Conservation (phyloP, 1,140 invertebrate genomes). For the Vanessa atalanta region DNA sequence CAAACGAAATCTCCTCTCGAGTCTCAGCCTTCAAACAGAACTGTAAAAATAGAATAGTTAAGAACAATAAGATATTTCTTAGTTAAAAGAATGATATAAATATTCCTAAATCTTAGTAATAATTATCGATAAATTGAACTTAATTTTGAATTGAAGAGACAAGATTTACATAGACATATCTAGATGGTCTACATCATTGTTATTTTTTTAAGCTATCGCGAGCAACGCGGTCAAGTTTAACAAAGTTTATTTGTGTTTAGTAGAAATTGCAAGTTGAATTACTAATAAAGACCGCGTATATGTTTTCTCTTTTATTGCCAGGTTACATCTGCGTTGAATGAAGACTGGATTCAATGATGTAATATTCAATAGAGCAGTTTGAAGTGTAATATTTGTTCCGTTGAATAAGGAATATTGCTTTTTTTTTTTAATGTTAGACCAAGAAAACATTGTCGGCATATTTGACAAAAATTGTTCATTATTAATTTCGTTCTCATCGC, state of each 20-base stretch:
- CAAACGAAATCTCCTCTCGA: too few species aligned
- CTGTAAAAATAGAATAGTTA: too few species aligned
- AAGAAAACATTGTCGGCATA: too few species aligned
- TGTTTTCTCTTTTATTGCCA: slow-evolving; percentile 28
- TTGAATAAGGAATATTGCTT: neutral
- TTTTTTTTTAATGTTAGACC: neutral
- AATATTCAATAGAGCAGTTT: neutral
- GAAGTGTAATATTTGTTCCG: neutral
- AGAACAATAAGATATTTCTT: too few species aligned
- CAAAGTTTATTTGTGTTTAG: slow-evolving; percentile 31
- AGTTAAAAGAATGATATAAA: too few species aligned
- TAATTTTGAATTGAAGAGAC: too few species aligned
- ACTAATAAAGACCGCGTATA: slow-evolving; percentile 23
- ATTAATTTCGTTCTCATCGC: too few species aligned
- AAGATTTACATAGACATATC: neutral
- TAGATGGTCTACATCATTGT: slow-evolving; percentile 12
- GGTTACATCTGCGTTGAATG: neutral
- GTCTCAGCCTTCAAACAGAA: too few species aligned
- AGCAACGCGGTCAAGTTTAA: slow-evolving; percentile 49
- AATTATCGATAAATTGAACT: too few species aligned
- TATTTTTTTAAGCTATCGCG: slow-evolving; percentile 27
- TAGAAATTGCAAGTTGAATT: slow-evolving; percentile 27
- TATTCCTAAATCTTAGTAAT: too few species aligned
- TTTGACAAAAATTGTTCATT: too few species aligned
- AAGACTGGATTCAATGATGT: neutral